phyloP scores from a whole-genome alignment of 2,888 invertebrate species.

The Orthosia gothica region DNA sequence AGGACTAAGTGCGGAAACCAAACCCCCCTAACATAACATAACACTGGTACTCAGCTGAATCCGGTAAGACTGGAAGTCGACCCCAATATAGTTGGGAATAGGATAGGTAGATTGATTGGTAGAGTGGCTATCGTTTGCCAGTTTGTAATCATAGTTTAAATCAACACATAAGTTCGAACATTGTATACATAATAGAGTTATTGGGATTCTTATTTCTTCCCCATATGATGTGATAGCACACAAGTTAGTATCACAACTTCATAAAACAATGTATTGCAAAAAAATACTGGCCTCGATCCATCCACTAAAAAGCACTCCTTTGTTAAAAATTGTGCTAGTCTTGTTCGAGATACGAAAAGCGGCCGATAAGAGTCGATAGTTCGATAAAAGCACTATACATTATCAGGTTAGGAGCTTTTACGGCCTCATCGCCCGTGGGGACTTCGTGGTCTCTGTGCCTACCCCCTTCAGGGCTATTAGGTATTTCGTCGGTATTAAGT shows the following conservation, averaged over 20 bases:
- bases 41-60: too few relatives aligned
- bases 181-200: neutral
- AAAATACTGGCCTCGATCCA: neutral
- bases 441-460: neutral
- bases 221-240: too few relatives aligned
- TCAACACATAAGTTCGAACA: neutral
- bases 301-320: neutral
- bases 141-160: neutral
- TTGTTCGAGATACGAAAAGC: slow-evolving; percentile 7
- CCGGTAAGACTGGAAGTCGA: too few relatives aligned
- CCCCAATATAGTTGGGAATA: too few relatives aligned
- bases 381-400: slow-evolving; percentile 39
- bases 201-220: too few relatives aligned
- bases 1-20: too few relatives aligned
- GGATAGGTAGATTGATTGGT: too few relatives aligned
- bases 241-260: too few relatives aligned
- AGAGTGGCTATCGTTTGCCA: neutral
- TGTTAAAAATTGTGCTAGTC: neutral
- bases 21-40: too few relatives aligned
- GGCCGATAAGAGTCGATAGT: slow-evolving; percentile 31
- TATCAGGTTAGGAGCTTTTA: slow-evolving; percentile 45
- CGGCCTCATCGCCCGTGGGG: neutral
- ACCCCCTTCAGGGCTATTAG: slow-evolving; percentile 5
- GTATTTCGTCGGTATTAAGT: slow-evolving; percentile 11
- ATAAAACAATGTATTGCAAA: neutral